Percentiles rank a stretch among this genome's conserved stretches.
Conservation (phyloP, 2,797 vertebrate species). For the Pangasius larnaudii region DNA sequence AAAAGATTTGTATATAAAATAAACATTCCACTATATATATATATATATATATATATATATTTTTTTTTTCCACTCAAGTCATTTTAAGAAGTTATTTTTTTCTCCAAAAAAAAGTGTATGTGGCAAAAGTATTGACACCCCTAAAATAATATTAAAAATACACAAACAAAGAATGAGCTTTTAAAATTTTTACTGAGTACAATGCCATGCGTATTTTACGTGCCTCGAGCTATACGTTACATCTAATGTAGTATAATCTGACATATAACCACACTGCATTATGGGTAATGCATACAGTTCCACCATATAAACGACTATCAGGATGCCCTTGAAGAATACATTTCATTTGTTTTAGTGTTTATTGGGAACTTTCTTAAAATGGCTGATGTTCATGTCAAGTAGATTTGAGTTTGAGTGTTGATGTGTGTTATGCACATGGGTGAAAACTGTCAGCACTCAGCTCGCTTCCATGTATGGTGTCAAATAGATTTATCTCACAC, state of each 20-base stretch:
- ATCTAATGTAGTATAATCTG: background rate
- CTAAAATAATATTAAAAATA: too few species aligned
- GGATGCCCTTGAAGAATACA: background rate
- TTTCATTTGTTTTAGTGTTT: background rate
- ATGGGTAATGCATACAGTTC: background rate
- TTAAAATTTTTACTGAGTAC: background rate
- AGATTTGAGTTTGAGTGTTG: background rate
- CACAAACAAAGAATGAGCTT: background rate
- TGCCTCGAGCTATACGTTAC: background rate
- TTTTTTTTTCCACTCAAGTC: background rate
- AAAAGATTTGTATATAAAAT: background rate
- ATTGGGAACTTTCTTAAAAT: slow-evolving; percentile 1
- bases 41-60: too few species aligned
- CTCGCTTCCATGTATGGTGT: slow-evolving; percentile 34
- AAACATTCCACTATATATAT: background rate
- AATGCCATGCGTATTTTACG: background rate
- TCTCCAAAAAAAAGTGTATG: background rate
- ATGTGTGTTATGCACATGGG: slow-evolving; percentile 13
- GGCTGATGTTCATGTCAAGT: background rate
- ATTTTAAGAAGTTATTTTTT: background rate
- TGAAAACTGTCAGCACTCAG: slow-evolving; percentile 11
- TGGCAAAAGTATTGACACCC: slow-evolving; percentile 9
- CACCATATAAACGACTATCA: background rate
- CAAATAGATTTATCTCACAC: slow-evolving; percentile 13
- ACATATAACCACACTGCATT: background rate